phyloP scores from a whole-genome alignment of 2,797 vertebrate species.

The Pseudochirops corinnae region DNA sequence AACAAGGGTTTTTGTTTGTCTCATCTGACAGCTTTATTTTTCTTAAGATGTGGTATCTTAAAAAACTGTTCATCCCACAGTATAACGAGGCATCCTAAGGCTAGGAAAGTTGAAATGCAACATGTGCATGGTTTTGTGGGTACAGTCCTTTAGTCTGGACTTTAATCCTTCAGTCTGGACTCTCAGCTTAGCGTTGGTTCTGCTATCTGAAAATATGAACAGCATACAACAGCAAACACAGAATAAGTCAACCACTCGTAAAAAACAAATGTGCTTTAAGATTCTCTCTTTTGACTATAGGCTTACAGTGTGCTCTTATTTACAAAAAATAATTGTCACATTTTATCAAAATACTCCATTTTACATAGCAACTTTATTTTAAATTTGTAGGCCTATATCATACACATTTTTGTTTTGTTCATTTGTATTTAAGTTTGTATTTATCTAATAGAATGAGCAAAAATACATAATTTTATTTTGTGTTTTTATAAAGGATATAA shows the following conservation, averaged over 20 bases:
- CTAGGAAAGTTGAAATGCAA: slow-evolving; percentile 7
- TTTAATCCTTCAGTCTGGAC: background rate
- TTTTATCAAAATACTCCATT: background rate
- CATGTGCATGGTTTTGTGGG: background rate
- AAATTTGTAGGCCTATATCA: background rate
- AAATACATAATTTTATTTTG: background rate
- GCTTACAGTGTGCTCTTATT: slow-evolving; percentile 34
- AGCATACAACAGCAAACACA: background rate
- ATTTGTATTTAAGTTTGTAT: background rate
- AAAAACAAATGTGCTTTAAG: slow-evolving; percentile 43
- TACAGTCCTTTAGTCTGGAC: background rate
- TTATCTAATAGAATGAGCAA: slow-evolving; percentile 29
- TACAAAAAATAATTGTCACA: background rate
- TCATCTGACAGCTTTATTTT: slow-evolving; percentile 21
- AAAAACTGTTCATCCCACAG: slow-evolving; percentile 29
- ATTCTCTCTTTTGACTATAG: background rate
- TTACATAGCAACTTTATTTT: background rate
- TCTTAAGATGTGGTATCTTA: slow-evolving; percentile 21
- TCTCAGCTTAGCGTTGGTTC: slow-evolving; percentile 7
- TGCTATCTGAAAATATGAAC: slow-evolving; percentile 26
- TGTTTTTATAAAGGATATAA: slow-evolving; percentile 22
- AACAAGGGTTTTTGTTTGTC: slow-evolving; percentile 51
- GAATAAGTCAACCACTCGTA: slow-evolving; percentile 44
- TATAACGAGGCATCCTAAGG: background rate
- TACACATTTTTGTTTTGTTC: background rate